Percentiles rank a stretch among this genome's conserved stretches.
These are phyloP conservation scores for Parotocinclus haroldoi DNA, from an alignment of 2,797 vertebrate genomes.

Conservation along the genomic window DNA sequence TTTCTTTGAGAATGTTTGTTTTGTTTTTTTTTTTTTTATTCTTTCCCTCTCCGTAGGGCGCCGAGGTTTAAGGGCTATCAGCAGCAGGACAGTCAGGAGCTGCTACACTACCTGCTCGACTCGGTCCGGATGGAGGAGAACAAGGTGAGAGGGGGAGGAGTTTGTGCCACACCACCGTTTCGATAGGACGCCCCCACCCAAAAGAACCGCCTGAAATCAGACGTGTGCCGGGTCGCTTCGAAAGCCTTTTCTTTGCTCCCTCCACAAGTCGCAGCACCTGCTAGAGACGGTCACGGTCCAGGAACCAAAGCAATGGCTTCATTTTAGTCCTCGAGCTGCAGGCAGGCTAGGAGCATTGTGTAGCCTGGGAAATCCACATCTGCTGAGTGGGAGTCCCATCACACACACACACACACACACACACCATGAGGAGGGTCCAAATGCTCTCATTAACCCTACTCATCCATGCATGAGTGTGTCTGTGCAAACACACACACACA, in stretches of 20 bases:
- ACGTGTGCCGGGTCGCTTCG: no score
- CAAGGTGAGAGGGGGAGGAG: slow-evolving; percentile 75
- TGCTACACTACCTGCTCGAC: slow-evolving; percentile 93
- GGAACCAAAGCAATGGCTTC: no score
- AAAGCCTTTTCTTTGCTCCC: no score
- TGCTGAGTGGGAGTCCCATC: slow-evolving; percentile 71
- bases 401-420: slow-evolving; percentile 57
- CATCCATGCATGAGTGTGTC: slow-evolving; percentile 43
- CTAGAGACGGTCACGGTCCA: no score
- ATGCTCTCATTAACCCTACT: slow-evolving; percentile 38
- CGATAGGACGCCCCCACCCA: no score
- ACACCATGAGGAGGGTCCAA: slow-evolving; percentile 50
- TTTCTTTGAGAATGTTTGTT: no score
- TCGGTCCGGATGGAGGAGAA: slow-evolving; percentile 94
- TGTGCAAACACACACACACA: neutral
- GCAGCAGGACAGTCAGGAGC: slow-evolving; percentile 97
- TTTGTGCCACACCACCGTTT: neutral
- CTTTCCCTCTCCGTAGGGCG: slow-evolving; percentile 68
- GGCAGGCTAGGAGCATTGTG: slow-evolving; percentile 74
- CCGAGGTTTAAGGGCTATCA: slow-evolving; percentile 96
- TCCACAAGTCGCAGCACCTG: no score
- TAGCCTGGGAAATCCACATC: slow-evolving; percentile 83
- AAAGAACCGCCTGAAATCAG: no score
- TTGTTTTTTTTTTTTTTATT: neutral
- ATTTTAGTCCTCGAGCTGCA: slow-evolving; percentile 52